Conservation (phyloP, 2,888 invertebrate genomes). For the Formica aserva region DNA sequence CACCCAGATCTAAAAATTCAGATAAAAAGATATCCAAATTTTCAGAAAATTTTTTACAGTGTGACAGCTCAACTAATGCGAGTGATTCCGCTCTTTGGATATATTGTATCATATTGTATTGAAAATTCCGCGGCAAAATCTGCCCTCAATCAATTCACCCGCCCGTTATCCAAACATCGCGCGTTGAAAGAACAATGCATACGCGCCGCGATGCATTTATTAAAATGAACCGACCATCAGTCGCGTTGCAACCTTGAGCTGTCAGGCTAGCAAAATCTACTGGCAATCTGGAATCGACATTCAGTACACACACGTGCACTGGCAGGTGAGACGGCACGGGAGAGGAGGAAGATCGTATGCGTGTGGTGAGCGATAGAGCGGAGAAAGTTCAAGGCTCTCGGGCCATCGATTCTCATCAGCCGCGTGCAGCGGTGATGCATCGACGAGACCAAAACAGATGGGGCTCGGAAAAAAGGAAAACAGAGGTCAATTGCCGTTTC, state of each 20-base stretch:
- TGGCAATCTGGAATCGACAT: slow-evolving; percentile 63
- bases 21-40: too few species aligned
- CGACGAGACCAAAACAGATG: background rate
- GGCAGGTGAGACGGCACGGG: slow-evolving; percentile 10
- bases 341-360: slow-evolving; percentile 52
- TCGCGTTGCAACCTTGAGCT: slow-evolving; percentile 61
- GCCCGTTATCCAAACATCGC: slow-evolving; percentile 4
- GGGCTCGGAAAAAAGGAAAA: background rate
- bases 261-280: slow-evolving; percentile 54
- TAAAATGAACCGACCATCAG: slow-evolving; percentile 52
- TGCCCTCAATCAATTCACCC: background rate
- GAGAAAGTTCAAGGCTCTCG: slow-evolving; percentile 78
- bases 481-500: slow-evolving; percentile 24
- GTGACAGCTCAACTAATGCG: too few species aligned
- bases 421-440: slow-evolving; percentile 36
- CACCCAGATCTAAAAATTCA: too few species aligned
- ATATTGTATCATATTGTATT: background rate
- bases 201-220: slow-evolving; percentile 36
- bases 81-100: too few species aligned
- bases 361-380: slow-evolving; percentile 61
- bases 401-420: slow-evolving; percentile 75
- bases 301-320: slow-evolving; percentile 49
- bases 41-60: too few species aligned
- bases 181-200: background rate
- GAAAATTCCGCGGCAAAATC: background rate